Percentiles rank a stretch among this genome's conserved stretches.
These are phyloP conservation scores for Lonchura striata DNA, from an alignment of 2,113 vertebrate genomes.

Conservation along the genomic window DNA sequence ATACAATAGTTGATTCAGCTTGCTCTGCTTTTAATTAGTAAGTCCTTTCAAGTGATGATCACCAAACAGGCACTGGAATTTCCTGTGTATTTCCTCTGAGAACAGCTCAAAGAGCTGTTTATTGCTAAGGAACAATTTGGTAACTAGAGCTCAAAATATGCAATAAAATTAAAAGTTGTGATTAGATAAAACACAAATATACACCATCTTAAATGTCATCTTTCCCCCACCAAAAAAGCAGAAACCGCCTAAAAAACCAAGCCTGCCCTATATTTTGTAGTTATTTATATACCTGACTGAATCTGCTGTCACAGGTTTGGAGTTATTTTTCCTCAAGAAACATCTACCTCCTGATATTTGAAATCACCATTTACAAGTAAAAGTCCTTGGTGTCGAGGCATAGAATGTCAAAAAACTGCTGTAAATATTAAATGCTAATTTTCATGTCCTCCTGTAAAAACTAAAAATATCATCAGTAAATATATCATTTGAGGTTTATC, in stretches of 20 bases:
- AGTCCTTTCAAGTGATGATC: slow-evolving; percentile 17
- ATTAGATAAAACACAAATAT: background rate
- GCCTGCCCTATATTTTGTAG: background rate
- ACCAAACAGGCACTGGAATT: background rate
- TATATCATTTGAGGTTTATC: background rate
- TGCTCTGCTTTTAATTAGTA: background rate
- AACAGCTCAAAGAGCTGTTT: background rate
- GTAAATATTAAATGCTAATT: background rate
- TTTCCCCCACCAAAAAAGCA: background rate
- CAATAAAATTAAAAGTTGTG: background rate
- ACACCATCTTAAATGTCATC: background rate
- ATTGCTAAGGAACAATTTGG: background rate
- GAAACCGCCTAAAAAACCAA: accelerated
- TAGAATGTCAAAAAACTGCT: background rate
- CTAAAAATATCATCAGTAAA: background rate
- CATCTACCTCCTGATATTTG: slow-evolving; percentile 18
- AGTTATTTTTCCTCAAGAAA: background rate
- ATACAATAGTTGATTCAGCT: background rate
- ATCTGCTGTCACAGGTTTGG: background rate
- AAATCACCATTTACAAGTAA: background rate
- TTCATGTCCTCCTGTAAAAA: background rate
- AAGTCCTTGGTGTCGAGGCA: background rate
- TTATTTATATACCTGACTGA: background rate
- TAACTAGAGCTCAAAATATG: background rate
- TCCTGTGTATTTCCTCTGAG: slow-evolving; percentile 4